phyloP scores from a whole-genome alignment of 2,797 vertebrate genomes.

The Simalia tracyae region DNA sequence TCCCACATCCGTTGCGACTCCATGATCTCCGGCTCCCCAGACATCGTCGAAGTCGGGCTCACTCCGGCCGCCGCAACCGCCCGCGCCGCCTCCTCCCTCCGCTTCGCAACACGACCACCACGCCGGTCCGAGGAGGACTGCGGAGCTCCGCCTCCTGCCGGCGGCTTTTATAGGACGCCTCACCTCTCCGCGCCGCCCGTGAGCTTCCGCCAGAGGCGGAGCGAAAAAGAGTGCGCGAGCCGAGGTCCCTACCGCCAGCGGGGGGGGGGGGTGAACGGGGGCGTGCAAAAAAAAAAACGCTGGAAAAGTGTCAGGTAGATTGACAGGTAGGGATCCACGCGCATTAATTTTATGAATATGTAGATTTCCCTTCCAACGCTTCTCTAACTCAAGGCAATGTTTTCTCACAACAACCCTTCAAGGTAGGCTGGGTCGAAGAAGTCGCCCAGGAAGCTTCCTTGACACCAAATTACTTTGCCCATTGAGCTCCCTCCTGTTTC shows the following conservation, averaged over 20 bases:
- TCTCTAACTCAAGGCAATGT: background rate
- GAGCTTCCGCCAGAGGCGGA: conserved; percentile 47
- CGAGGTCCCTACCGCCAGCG: background rate
- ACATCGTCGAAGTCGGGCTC: conserved; percentile 69
- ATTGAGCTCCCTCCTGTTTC: too few species aligned
- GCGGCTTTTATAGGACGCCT: background rate
- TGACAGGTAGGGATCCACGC: background rate
- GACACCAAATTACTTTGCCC: background rate
- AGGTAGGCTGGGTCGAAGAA: background rate
- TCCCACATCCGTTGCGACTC: conserved; percentile 90
- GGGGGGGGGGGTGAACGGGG: accelerated
- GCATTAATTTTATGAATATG: background rate
- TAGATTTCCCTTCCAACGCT: background rate
- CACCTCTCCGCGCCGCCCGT: accelerated
- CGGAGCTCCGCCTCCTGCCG: background rate
- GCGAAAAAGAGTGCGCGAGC: conserved; percentile 52
- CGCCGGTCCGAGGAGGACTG: background rate
- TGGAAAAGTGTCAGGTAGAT: background rate
- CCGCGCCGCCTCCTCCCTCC: background rate
- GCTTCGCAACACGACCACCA: accelerated
- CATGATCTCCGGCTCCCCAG: conserved; percentile 84
- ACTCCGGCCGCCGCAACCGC: background rate
- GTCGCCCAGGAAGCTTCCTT: background rate
- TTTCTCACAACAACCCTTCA: background rate
- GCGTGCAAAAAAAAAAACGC: too few species aligned